A percentile compares a stretch with the other conserved stretches of the same genome.
Evolutionary conservation across 1,140 invertebrate genomes (phyloP).

Genomic region (Panagrolaimus sp.): DNA sequence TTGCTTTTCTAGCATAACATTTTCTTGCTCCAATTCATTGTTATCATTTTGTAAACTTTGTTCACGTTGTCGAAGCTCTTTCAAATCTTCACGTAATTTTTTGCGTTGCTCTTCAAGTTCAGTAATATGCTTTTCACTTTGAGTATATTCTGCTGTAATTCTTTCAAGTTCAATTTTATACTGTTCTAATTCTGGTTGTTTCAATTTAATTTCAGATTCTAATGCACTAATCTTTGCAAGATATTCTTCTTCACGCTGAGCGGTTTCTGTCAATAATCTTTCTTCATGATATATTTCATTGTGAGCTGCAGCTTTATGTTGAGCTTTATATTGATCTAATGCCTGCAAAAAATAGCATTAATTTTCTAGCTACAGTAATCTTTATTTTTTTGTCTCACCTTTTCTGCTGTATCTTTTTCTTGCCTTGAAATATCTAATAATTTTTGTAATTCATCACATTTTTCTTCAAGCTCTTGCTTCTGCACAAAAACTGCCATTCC

Average conservation of each 20-base stretch:
- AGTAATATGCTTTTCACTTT: slow-evolving; percentile 14
- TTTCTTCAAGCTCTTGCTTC: slow-evolving; percentile 76
- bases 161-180: slow-evolving; percentile 37
- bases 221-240: slow-evolving; percentile 34
- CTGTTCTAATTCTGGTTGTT: slow-evolving; percentile 30
- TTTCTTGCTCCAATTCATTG: slow-evolving; percentile 93
- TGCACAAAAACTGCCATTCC: slow-evolving; percentile 87
- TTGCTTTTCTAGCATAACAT: slow-evolving; percentile 92
- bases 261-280: slow-evolving; percentile 82
- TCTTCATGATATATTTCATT: slow-evolving; percentile 96
- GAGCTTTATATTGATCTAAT: slow-evolving; percentile 84
- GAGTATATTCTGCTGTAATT: slow-evolving; percentile 23
- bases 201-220: slow-evolving; percentile 43
- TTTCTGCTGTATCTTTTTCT: slow-evolving; percentile 86
- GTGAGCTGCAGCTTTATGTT: slow-evolving; percentile 79
- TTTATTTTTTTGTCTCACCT: slow-evolving; percentile 66
- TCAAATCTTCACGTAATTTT: slow-evolving; percentile 68
- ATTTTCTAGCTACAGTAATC: background rate
- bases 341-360: slow-evolving; percentile 68
- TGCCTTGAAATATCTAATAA: slow-evolving; percentile 79
- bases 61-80: slow-evolving; percentile 84
- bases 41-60: slow-evolving; percentile 83
- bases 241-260: slow-evolving; percentile 74
- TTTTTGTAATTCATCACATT: slow-evolving; percentile 75
- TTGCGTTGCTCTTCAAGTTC: slow-evolving; percentile 61